A percentile compares a stretch with the other conserved stretches of the same genome.
phyloP scores from a whole-genome alignment of 2,888 invertebrate genomes.

The Cerastoderma edule region DNA sequence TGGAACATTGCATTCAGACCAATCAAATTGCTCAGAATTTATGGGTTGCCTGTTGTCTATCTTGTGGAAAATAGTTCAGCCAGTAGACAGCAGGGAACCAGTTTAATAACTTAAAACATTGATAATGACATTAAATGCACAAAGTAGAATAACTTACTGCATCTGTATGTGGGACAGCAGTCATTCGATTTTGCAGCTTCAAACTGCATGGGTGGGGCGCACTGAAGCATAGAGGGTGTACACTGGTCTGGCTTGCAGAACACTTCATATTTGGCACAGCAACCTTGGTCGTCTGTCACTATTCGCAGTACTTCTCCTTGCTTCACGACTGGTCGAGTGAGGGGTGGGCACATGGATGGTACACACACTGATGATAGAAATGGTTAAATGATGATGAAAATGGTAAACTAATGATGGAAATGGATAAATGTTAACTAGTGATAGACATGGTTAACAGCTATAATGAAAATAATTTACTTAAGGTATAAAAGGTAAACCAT shows the following conservation, averaged over 20 bases:
- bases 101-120: too few relatives aligned
- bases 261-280: conserved; percentile 66
- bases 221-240: conserved; percentile 49
- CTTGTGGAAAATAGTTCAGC: too few relatives aligned
- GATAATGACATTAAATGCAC: neutral
- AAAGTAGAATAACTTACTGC: conserved; percentile 65
- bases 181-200: conserved; percentile 53
- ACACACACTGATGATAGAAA: conserved; percentile 20
- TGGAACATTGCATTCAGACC: too few relatives aligned
- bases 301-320: conserved; percentile 62
- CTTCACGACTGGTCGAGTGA: conserved; percentile 56
- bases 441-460: too few relatives aligned
- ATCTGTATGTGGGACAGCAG: conserved; percentile 69
- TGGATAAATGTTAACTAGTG: too few relatives aligned
- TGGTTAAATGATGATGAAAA: too few relatives aligned
- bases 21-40: too few relatives aligned
- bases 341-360: conserved; percentile 52
- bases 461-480: too few relatives aligned
- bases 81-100: too few relatives aligned
- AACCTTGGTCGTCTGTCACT: conserved; percentile 61
- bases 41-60: too few relatives aligned
- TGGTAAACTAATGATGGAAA: too few relatives aligned
- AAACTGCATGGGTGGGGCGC: conserved; percentile 59
- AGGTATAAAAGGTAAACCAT: too few relatives aligned
- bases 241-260: conserved; percentile 69